phyloP scores from a whole-genome alignment of 2,888 invertebrate genomes.

The Alloplasta piceator region DNA sequence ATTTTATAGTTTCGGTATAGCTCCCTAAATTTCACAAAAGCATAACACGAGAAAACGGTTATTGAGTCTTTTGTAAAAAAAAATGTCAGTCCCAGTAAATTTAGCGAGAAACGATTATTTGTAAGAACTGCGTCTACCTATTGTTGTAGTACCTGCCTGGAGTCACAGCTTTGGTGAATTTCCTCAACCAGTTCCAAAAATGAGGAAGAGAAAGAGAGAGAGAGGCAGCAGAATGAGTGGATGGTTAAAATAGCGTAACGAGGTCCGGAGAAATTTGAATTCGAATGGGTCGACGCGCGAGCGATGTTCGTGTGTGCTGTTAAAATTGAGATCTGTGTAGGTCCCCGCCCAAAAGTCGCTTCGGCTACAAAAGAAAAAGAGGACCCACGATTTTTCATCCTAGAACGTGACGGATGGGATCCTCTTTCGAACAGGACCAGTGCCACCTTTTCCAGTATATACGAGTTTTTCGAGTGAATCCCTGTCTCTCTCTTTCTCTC shows the following conservation, averaged over 20 bases:
- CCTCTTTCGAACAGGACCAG: slow-evolving; percentile 36
- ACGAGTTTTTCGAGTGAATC: slow-evolving; percentile 31
- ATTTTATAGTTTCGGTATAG: no score
- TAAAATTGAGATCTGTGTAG: neutral
- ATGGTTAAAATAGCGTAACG: slow-evolving; percentile 61
- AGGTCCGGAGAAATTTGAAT: slow-evolving; percentile 63
- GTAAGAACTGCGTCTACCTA: neutral
- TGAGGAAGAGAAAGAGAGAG: neutral
- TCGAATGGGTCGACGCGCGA: slow-evolving; percentile 53
- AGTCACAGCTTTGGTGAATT: slow-evolving; percentile 30
- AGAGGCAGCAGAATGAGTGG: neutral
- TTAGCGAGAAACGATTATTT: slow-evolving; percentile 47
- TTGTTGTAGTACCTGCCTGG: slow-evolving; percentile 34
- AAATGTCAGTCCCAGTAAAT: slow-evolving; percentile 4
- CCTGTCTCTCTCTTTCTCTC: neutral
- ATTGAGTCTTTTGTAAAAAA: no score
- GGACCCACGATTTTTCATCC: slow-evolving; percentile 63
- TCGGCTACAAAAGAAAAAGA: slow-evolving; percentile 52
- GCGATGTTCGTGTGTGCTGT: neutral
- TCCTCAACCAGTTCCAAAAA: slow-evolving; percentile 44
- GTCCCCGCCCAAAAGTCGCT: slow-evolving; percentile 44
- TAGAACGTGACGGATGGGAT: slow-evolving; percentile 58
- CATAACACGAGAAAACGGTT: no score
- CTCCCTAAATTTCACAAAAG: no score
- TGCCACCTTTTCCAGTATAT: slow-evolving; percentile 34